phyloP scores from a whole-genome alignment of 2,888 invertebrate genomes.

The Leptinotarsa juncta region DNA sequence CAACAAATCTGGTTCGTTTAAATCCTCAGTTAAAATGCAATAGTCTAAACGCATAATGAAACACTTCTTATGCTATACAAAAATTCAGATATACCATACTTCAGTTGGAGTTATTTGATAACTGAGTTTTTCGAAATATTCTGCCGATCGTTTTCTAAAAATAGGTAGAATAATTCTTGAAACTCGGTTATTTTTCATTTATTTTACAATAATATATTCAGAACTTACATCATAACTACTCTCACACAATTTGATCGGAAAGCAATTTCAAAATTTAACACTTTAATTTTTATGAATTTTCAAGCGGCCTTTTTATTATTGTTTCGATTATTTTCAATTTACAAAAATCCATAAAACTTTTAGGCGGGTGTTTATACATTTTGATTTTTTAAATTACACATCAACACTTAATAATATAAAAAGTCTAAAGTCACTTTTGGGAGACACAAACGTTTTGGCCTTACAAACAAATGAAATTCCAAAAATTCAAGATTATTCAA shows the following conservation, averaged over 20 bases:
- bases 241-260: slow-evolving; percentile 47
- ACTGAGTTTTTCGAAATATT: slow-evolving; percentile 50
- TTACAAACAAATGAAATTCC: slow-evolving; percentile 51
- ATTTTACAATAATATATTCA: slow-evolving; percentile 64
- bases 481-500: slow-evolving; percentile 51
- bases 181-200: slow-evolving; percentile 54
- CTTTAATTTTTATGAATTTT: slow-evolving; percentile 36
- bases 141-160: slow-evolving; percentile 18
- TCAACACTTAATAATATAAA: slow-evolving; percentile 44
- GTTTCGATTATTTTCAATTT: slow-evolving; percentile 32
- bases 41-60: slow-evolving; percentile 65
- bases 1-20: slow-evolving; percentile 51
- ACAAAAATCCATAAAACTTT: slow-evolving; percentile 39
- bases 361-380: slow-evolving; percentile 45
- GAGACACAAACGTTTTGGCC: slow-evolving; percentile 61
- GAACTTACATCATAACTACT: slow-evolving; percentile 53
- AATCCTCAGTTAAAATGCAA: slow-evolving; percentile 63
- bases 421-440: slow-evolving; percentile 62
- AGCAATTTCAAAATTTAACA: slow-evolving; percentile 39
- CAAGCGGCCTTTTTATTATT: slow-evolving; percentile 31
- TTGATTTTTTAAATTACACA: slow-evolving; percentile 45
- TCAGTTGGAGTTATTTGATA: slow-evolving; percentile 60
- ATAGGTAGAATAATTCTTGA: slow-evolving; percentile 33
- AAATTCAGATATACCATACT: slow-evolving; percentile 65
- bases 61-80: slow-evolving; percentile 63